These are phyloP conservation scores for Fragum whitleyi DNA, from an alignment of 2,888 invertebrate genomes.

Conservation along the genomic window DNA sequence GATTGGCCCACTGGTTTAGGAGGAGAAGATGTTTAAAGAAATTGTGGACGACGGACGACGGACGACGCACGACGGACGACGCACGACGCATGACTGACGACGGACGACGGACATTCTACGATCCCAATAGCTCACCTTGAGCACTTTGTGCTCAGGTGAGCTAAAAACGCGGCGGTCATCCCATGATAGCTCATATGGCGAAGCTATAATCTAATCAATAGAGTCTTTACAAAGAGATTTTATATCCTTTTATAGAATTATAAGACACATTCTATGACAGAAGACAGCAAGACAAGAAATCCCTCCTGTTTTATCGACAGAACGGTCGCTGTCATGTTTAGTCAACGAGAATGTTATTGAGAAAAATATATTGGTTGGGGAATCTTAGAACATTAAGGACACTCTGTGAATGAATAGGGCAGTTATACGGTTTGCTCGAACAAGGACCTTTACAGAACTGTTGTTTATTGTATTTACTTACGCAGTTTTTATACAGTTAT, in stretches of 20 bases:
- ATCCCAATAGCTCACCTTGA: no score
- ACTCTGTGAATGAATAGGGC: not conserved
- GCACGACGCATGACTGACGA: no score
- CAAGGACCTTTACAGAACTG: no score
- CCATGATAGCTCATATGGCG: not conserved
- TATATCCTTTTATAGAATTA: not conserved
- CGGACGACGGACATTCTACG: no score
- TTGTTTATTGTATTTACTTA: no score
- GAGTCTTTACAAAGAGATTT: not conserved
- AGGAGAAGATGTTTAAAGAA: no score
- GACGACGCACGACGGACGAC: no score
- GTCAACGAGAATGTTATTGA: not conserved
- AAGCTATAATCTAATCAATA: not conserved
- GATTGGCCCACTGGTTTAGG: no score
- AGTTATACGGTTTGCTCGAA: not conserved
- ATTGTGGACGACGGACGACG: no score
- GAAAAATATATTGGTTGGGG: not conserved
- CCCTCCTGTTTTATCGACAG: not conserved
- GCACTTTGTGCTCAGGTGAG: no score
- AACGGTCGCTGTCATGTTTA: not conserved
- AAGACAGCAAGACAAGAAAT: not conserved
- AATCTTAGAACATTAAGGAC: not conserved
- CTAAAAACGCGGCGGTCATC: no score
- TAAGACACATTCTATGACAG: not conserved
- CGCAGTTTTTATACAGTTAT: no score